Base-by-base conservation (phyloP, 64 coral and sea anemone species). In the Cladopsammia gracilis region DNA sequence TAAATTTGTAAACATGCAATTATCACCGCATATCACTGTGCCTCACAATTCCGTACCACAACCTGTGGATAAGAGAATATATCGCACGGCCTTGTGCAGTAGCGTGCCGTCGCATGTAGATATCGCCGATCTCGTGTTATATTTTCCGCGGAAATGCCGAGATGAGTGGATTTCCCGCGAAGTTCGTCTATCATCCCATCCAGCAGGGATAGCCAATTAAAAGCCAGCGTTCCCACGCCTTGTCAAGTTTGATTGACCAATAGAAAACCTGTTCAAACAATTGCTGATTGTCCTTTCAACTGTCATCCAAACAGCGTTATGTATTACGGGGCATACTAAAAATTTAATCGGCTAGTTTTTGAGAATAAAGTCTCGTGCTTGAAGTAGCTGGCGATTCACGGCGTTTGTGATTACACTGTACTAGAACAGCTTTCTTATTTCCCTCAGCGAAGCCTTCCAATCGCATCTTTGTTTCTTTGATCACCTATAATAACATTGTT, bases 151-250 rank as follows among this genome's bases (percentile, higher is more conserved):
- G 80, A 84, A 84, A 68, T 84, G 62, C 80, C 80, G 11, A 18
- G 10, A 10, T 66, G 60, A 48, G 62, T 64, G 62, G 80, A 84
- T 84, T 84, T 84, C 80, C 80, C 80, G 80, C 80, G 80, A 64
- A 84, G 80, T 67, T 84, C 62, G 44, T 10, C 62, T 45, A 67
- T 67, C 80, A 68, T 13, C 10, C 4, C 18, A 68, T 68, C 43
- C 25, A 49, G 13, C 18, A 48, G 10, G 7, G 80, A 65, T 77
- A 89, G 87, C 92, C 92, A 94, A 94, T 94, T 84, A 89, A 80
- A 89, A 42, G 47, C 54, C 77, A 51, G 76, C 24, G 92, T 94
- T 94, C 92, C 92, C 92, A 94, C 92, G 92, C 80, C 92, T 94
- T 94, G 92, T 94, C 92, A 89, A 56, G 77, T 61, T 56, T 76